These are phyloP conservation scores for Dolichoris vasculosae DNA, from an alignment of 1,140 invertebrate genomes.

Conservation along the genomic window DNA sequence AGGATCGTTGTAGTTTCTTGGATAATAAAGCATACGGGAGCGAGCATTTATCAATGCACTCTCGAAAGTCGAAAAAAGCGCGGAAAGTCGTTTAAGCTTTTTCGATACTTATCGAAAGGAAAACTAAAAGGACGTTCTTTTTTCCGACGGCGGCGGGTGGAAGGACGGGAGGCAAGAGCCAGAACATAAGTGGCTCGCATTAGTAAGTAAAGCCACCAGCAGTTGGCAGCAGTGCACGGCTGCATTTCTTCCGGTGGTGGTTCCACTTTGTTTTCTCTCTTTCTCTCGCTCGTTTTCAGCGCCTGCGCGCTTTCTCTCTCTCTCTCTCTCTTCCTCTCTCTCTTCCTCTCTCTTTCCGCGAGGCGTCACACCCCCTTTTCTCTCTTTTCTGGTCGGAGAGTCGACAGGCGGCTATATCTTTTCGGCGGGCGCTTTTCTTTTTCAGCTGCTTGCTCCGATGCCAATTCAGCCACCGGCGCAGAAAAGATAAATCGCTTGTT, in stretches of 20 bases:
- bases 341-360: slow-evolving; percentile 23
- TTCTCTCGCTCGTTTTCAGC: neutral
- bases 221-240: slow-evolving; percentile 54
- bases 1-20: neutral
- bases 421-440: slow-evolving; percentile 61
- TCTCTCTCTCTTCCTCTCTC: slow-evolving; percentile 9
- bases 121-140: slow-evolving; percentile 4
- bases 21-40: neutral
- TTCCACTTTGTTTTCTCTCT: neutral
- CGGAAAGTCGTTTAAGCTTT: slow-evolving; percentile 9
- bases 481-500: slow-evolving; percentile 73
- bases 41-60: neutral
- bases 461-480: slow-evolving; percentile 64
- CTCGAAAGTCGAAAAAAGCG: neutral
- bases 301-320: slow-evolving; percentile 24
- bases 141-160: neutral
- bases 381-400: slow-evolving; percentile 54
- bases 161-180: neutral
- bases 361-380: slow-evolving; percentile 48
- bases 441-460: slow-evolving; percentile 57
- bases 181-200: slow-evolving; percentile 47
- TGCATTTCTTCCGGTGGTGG: slow-evolving; percentile 32
- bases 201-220: slow-evolving; percentile 46
- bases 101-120: slow-evolving; percentile 13
- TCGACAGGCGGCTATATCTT: slow-evolving; percentile 62